Evolutionary conservation across 2,797 vertebrate species (phyloP), one percentile per base, ranked within the genome.

Genomic region (Coilia nasus): DNA sequence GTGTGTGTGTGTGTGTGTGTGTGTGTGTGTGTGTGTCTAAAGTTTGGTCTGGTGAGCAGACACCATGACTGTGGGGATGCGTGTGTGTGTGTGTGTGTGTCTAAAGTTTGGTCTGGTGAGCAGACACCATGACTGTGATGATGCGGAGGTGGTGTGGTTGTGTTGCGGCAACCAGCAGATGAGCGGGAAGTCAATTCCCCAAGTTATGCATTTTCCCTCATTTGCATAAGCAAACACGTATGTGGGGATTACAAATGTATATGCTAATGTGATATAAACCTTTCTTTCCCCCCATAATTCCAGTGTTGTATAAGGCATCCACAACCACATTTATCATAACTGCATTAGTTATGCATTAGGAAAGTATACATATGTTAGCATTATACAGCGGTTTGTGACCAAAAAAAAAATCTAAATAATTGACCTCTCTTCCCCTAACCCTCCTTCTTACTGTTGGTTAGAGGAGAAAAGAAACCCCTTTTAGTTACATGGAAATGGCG

Each of bases 61-160:
- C 1, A 25, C 14, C 3, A 2, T n/a, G n/a, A n/a, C n/a, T n/a
- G n/a, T n/a, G n/a, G 81, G 23, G 15, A 85, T 54, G 28, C 19
- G 23, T 41, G 15, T 3, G 44, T 23, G 46, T 81, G 44, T 81
- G 56, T 10, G 25, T 81, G 59, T 31, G 81, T 81, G 47, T 14
- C 15, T 62, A 23, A 41, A 41, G 56, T 1, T 60, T 67, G 62
- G 62, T 28, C 28, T 41, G 17, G 15, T 75, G 67, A 41, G 67
- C 2, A 5, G 17, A 41, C 67, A 0, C 15, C 31, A 78, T 78
- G 35, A 78, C 35, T 78, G 35, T 75, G 67, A 28, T 5, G 67
- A 75, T 31, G 67, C 25, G 67, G 31, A 78, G 71, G 31, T 78
- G 71, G 71, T 44, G 71, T 9, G 71, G 71, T 78, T 44, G 15